Evolutionary conservation across 2,888 invertebrate genomes (phyloP).

Genomic region (Nasonovia ribisnigri): DNA sequence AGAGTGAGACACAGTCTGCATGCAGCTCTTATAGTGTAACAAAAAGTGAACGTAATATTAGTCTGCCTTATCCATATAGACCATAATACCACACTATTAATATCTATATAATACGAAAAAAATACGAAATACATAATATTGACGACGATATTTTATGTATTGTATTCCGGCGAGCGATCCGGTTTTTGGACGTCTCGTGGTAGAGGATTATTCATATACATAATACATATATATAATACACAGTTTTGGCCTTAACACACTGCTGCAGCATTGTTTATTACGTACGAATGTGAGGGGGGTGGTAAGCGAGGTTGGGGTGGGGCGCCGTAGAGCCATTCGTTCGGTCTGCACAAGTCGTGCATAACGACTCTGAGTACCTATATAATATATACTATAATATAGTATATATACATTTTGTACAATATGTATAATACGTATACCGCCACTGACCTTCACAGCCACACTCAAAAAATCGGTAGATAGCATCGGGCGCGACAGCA

Average conservation of each 20-base stretch:
- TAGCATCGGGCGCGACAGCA: not conserved
- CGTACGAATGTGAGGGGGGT: not conserved
- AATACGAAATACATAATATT: not conserved
- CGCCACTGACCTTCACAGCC: conserved; percentile 35
- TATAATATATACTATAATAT: too few relatives aligned
- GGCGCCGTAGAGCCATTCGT: not conserved
- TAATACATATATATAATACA: not conserved
- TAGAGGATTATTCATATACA: not conserved
- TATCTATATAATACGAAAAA: too few relatives aligned
- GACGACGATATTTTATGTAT: not conserved
- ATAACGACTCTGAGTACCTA: conserved; percentile 7
- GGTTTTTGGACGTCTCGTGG: not conserved
- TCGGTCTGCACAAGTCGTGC: conserved; percentile 44
- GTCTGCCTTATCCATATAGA: too few relatives aligned
- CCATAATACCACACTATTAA: too few relatives aligned
- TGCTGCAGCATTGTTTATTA: conserved; percentile 27
- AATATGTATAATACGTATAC: conserved; percentile 1
- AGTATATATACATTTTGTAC: not conserved
- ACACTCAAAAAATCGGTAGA: not conserved
- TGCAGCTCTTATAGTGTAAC: too few relatives aligned
- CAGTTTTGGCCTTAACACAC: not conserved
- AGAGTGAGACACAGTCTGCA: too few relatives aligned
- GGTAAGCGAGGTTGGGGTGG: not conserved
- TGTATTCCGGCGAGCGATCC: not conserved
- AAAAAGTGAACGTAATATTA: too few relatives aligned